These are phyloP conservation scores for Atrichornis clamosus DNA, from an alignment of 2,113 vertebrate species.

Conservation along the genomic window DNA sequence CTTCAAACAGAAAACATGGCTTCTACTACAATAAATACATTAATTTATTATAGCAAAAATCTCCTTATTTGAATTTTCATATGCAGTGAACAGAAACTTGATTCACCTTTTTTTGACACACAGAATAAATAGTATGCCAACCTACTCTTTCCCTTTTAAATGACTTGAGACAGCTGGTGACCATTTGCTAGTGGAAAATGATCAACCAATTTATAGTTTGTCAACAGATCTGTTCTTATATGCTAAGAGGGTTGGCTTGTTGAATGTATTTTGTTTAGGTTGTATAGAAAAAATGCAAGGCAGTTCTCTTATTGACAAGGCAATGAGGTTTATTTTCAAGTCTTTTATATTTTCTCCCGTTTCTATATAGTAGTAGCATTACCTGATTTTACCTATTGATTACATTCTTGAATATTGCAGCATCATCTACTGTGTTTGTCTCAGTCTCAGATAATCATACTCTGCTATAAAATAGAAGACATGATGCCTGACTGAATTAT, in stretches of 20 bases:
- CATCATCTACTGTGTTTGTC: background rate
- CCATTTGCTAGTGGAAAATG: background rate
- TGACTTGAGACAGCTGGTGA: background rate
- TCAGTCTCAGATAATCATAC: background rate
- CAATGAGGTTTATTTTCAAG: background rate
- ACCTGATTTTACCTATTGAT: background rate
- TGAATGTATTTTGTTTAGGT: background rate
- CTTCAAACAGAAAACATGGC: background rate
- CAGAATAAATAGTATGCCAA: rapidly evolving
- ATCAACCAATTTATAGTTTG: background rate
- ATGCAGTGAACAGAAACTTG: rapidly evolving
- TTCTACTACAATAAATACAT: background rate
- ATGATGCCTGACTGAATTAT: background rate
- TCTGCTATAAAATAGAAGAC: background rate
- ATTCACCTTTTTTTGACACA: background rate
- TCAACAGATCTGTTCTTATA: background rate
- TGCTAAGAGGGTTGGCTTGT: background rate
- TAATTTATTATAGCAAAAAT: too few relatives aligned
- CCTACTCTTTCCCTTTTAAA: background rate
- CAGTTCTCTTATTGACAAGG: background rate
- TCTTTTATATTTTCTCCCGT: background rate
- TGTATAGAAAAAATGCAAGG: rapidly evolving
- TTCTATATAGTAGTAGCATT: background rate
- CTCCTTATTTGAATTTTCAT: background rate
- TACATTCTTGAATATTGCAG: background rate